Evolutionary conservation across 2,888 invertebrate genomes (phyloP), one percentile per base, ranked within the genome.

Genomic region (Amblyteles armatorius): DNA sequence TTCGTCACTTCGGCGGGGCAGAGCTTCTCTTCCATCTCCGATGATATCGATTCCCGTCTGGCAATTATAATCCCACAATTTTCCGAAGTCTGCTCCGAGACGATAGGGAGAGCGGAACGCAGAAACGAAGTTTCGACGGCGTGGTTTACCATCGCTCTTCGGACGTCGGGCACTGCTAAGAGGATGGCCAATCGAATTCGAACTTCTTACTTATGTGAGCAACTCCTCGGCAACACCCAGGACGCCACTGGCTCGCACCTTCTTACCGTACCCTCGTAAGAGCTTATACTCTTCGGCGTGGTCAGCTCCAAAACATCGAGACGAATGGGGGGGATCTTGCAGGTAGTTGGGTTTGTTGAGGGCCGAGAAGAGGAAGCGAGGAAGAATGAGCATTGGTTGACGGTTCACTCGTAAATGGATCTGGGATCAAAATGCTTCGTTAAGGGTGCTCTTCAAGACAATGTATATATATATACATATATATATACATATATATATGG

Each of bases 171-270:
- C 36, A 68, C 50, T 13, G 44, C 26, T 33, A 44, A 44, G 52
- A 48, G 79, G 63, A 55, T 71, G 68, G 52, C 50, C 52, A 65
- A 83, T 79, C 52, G 52, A 79, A 55, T 83, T 74, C 44, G 52
- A 79, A 76, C 63, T 79, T 74, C 36, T 79, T 73, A 79, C 79
- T 79, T 67, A 55, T 50, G 63, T 50, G 44, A 48, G 65, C 50
- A 68, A 74, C 57, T 44, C 33, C 50, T 36, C 19, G 36, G 36
- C 26, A 69, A 81, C 69, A 63, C n/a, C 68, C 40, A 22, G n/a
- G n/a, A 50, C 6, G 50, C 68, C 11, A 65, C 29, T 4, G 19
- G n/a, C 55, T 22, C 29, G 22, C 3, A 26, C 33, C 74, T 44
- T 60, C 26, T 16, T 63, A 55, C 36, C 9, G 19, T 11, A 60